phyloP scores from a whole-genome alignment of 64 coral and sea anemone genomes.

The Porites lutea region DNA sequence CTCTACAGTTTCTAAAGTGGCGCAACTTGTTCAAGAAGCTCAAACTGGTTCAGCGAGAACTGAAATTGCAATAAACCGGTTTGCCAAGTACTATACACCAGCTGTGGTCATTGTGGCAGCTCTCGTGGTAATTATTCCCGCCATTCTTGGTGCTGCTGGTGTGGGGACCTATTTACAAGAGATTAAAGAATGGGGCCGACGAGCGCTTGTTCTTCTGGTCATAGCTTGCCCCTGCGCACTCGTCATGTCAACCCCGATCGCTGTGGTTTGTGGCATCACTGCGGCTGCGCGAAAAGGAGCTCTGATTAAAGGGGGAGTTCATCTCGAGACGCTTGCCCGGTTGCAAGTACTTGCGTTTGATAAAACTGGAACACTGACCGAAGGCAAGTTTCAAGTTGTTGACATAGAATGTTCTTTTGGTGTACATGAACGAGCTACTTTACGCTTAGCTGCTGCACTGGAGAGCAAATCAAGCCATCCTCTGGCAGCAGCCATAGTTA shows the following conservation, averaged over 20 bases:
- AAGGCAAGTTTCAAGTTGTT: constrained; percentile 95
- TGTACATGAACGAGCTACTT: constrained; percentile 69
- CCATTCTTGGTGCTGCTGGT: constrained; percentile 82
- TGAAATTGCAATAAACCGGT: constrained; percentile 89
- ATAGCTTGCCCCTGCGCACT: constrained; percentile 86
- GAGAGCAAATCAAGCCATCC: constrained; percentile 98
- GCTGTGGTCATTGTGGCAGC: constrained; percentile 71
- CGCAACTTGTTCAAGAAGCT: constrained; percentile 94
- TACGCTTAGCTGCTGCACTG: constrained; percentile 88
- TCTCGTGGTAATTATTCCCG: constrained; percentile 80
- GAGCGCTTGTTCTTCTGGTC: constrained; percentile 88
- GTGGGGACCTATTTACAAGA: constrained; percentile 82
- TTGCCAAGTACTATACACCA: constrained; percentile 95
- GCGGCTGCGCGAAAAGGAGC: constrained; percentile 78
- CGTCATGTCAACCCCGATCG: constrained; percentile 87
- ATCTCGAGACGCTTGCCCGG: constrained; percentile 67
- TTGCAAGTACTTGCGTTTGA: constrained; percentile 70
- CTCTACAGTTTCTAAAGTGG: constrained; percentile 87
- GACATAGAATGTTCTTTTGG: constrained; percentile 81
- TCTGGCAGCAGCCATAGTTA: constrained; percentile 90
- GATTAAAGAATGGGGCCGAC: constrained; percentile 74
- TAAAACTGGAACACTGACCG: constrained; percentile 75
- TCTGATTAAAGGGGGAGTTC: constrained; percentile 69
- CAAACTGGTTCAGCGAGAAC: constrained; percentile 82
- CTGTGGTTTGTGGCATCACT: constrained; percentile 79